Percentiles rank a stretch among this genome's conserved stretches.
Evolutionary conservation across 2,113 vertebrate species (phyloP).

Genomic region (Gyps fulvus): DNA sequence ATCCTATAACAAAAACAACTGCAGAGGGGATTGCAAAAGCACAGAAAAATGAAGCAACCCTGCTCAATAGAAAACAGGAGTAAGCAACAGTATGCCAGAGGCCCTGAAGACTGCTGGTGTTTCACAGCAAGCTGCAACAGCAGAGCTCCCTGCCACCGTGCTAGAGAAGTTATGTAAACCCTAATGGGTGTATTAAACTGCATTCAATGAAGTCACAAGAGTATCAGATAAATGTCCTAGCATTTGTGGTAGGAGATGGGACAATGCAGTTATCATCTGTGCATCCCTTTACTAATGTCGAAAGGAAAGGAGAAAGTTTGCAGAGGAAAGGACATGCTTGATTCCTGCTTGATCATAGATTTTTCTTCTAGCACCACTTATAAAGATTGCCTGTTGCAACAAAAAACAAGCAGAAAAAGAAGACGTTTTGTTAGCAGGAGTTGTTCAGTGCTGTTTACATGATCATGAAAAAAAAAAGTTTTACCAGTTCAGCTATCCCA

Average conservation of each 20-base stretch:
- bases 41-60: neutral
- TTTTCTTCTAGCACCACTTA: neutral
- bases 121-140: neutral
- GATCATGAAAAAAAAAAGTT: neutral
- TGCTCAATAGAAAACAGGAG: neutral
- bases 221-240: neutral
- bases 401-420: neutral
- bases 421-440: neutral
- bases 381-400: neutral
- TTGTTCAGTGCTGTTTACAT: neutral
- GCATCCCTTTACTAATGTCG: neutral
- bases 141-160: neutral
- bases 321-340: neutral
- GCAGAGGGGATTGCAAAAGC: slow-evolving; percentile 33
- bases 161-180: neutral
- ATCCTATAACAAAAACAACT: neutral
- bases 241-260: neutral
- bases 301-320: neutral
- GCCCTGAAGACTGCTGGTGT: neutral
- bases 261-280: neutral
- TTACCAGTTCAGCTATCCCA: neutral
- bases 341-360: neutral
- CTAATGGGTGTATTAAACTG: neutral
- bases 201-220: neutral
- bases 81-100: neutral